Evolutionary conservation across 1,140 invertebrate species (phyloP), one percentile per base, ranked within the genome.

Genomic region (Adelges cooleyi): DNA sequence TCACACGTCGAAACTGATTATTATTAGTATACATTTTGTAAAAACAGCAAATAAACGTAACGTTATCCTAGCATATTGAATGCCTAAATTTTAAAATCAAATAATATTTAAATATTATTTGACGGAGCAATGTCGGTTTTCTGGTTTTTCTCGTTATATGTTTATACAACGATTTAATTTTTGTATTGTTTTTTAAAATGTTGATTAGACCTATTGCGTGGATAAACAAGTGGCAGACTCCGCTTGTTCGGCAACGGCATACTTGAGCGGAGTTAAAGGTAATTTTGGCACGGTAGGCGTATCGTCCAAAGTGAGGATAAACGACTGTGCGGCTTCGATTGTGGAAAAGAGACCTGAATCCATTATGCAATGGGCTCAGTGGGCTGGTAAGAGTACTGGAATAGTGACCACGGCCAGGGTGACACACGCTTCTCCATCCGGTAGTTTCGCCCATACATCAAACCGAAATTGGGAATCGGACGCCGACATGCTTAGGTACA

Each of bases 381-480:
- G 79, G 10, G 81, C 79, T 36, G 86, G 83, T 42, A 89, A 89
- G 76, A 82, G 80, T 50, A 86, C 86, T 72, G 87, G 84, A 82
- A 76, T 88, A 52, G 5, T 33, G 11, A 83, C 88, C 4, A 90
- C 84, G 0, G 82, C 86, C 1, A 76, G 84, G 38, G 79, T 91
- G 2, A 90, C 87, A 0, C 86, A 90, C 71, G 89, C 89, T 3
- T 89, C 87, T 1, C 89, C 89, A 0, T 85, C 84, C 0, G 81
- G 82, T 6, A 75, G 82, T 1, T 90, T 86, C 69, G 84, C 87
- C 15, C 80, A 84, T 65, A 74, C 78, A 13, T 78, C 83, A 53
- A 73, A 83, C 70, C 74, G 86, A 6, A 78, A 85, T 53, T 87
- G 84, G 84, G 85, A 88, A 69, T 82, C 80, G 67, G 83, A 86